phyloP scores from a whole-genome alignment of 2,888 invertebrate genomes.

The Melanchra persicariae region DNA sequence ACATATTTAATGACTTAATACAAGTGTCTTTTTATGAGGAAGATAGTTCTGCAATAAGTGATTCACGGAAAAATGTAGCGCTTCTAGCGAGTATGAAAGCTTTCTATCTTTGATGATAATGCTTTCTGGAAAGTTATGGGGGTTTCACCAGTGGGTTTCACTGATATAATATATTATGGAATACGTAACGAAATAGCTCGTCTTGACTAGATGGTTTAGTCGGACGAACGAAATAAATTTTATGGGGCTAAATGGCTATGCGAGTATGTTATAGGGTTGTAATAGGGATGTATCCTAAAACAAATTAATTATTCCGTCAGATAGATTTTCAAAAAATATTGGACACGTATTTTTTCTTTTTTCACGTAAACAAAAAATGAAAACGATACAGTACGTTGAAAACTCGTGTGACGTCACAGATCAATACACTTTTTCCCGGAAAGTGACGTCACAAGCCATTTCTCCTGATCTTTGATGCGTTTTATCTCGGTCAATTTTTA shows the following conservation, averaged over 20 bases:
- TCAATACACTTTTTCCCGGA: no score
- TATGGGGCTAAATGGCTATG: not conserved
- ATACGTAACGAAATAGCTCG: constrained; percentile 5
- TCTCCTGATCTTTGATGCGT: no score
- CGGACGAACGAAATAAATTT: not conserved
- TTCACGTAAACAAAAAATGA: no score
- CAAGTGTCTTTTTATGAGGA: not conserved
- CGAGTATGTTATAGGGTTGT: not conserved
- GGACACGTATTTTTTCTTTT: no score
- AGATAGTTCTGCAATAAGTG: not conserved
- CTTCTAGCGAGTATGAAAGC: not conserved
- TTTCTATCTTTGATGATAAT: not conserved
- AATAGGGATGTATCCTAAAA: no score
- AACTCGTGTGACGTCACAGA: no score
- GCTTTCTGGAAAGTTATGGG: constrained; percentile 1
- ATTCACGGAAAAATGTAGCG: not conserved
- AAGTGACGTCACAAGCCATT: no score
- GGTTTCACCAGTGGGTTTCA: constrained; percentile 4
- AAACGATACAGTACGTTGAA: no score
- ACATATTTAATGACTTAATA: not conserved
- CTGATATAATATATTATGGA: no score
- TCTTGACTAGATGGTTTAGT: not conserved
- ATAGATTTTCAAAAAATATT: no score
- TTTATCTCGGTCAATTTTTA: no score
- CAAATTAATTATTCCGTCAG: no score